phyloP scores from a whole-genome alignment of 2,113 vertebrate species.

The mouse (Mus musculus) region GRCm39 chr4:85179001-85179500 shows the following conservation, averaged over 20 bases:
- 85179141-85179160: conserved; percentile 48
- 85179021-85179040: conserved; percentile 60
- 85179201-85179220: conserved; percentile 75
- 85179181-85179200: conserved; percentile 61
- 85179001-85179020: neutral
- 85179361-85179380: neutral
- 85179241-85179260: conserved; percentile 61
- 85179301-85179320: neutral
- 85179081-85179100: conserved; percentile 34
- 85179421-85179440: neutral
- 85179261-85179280: conserved; percentile 71
- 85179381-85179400: neutral
- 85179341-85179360: conserved; percentile 1
- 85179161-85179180: conserved; percentile 55
- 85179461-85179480: too few species aligned
- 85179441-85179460: neutral
- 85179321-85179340: neutral
- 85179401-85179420: neutral
- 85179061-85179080: neutral
- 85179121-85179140: conserved; percentile 33
- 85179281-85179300: conserved; percentile 71
- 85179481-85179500: neutral
- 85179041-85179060: conserved; percentile 38
- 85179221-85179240: conserved; percentile 62
- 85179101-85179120: conserved; percentile 50